These are phyloP conservation scores for Eubasilissa regina DNA, from an alignment of 1,140 invertebrate species.

Conservation along the genomic window DNA sequence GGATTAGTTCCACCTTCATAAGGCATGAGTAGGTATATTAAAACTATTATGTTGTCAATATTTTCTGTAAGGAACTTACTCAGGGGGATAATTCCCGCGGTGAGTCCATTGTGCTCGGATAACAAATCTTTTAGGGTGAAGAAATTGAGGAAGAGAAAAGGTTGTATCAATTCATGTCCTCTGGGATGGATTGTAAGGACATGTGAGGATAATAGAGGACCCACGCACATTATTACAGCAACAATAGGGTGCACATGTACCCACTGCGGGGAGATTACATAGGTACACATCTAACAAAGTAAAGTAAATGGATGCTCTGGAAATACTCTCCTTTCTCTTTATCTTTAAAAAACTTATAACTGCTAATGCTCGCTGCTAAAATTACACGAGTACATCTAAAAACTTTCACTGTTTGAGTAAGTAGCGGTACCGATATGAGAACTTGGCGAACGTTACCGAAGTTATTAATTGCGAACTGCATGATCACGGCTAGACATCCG, in stretches of 20 bases:
- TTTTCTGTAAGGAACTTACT: slow-evolving; percentile 11
- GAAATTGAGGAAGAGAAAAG: not conserved
- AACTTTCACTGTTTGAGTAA: too few relatives aligned
- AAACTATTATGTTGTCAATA: slow-evolving; percentile 10
- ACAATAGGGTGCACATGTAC: not conserved
- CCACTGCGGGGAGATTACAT: too few relatives aligned
- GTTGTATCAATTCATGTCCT: slow-evolving; percentile 19
- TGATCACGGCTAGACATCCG: too few relatives aligned
- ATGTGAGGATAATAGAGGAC: slow-evolving; percentile 6
- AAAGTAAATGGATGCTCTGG: too few relatives aligned
- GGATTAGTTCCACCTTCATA: not conserved
- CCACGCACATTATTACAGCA: not conserved
- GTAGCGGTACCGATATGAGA: too few relatives aligned
- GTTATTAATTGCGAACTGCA: too few relatives aligned
- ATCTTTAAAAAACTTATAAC: too few relatives aligned
- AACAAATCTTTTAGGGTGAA: slow-evolving; percentile 10
- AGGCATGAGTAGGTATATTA: not conserved
- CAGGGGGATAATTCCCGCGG: not conserved
- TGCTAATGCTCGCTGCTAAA: too few relatives aligned
- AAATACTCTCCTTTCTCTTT: too few relatives aligned
- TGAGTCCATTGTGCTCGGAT: not conserved
- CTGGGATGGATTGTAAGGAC: slow-evolving; percentile 20
- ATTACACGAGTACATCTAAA: too few relatives aligned
- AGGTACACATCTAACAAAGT: too few relatives aligned
- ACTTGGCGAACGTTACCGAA: too few relatives aligned